Percentiles rank a stretch among this genome's conserved stretches.
Evolutionary conservation across 2,888 invertebrate species (phyloP).

Genomic region (Lottia gigantea): DNA sequence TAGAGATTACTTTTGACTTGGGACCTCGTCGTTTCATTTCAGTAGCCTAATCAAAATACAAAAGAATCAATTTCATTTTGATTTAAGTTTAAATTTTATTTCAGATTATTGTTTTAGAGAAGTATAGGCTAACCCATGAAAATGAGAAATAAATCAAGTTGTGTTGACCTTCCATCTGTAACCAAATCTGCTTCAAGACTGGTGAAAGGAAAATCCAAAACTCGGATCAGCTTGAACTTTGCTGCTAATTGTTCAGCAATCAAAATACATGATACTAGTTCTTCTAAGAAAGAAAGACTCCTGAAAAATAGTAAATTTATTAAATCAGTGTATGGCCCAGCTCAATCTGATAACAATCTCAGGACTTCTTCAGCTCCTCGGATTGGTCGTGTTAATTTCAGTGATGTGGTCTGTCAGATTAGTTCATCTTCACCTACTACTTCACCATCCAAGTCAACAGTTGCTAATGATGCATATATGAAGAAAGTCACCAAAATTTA

Average conservation of each 20-base stretch:
- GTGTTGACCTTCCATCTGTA: neutral
- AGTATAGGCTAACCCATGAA: no score
- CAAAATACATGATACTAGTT: neutral
- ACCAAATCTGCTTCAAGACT: neutral
- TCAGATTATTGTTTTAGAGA: no score
- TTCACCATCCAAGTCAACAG: neutral
- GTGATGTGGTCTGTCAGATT: neutral
- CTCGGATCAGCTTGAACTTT: neutral
- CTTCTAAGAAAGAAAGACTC: neutral
- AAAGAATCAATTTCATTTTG: no score
- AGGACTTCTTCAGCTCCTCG: neutral
- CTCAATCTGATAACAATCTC: neutral
- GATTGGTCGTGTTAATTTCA: neutral
- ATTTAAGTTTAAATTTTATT: no score
- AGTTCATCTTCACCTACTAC: neutral
- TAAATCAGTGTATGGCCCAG: neutral
- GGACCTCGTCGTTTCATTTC: no score
- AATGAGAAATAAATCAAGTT: constrained; percentile 3
- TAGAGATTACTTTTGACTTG: no score
- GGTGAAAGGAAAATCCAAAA: neutral
- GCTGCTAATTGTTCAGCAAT: neutral
- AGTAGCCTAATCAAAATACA: no score
- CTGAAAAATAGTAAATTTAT: neutral
- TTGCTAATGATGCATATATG: constrained; percentile 10
- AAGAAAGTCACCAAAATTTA: constrained; percentile 49